Percentiles rank a stretch among this genome's conserved stretches.
Evolutionary conservation across 2,888 invertebrate species (phyloP).

Genomic region (Callimorpha dominula): DNA sequence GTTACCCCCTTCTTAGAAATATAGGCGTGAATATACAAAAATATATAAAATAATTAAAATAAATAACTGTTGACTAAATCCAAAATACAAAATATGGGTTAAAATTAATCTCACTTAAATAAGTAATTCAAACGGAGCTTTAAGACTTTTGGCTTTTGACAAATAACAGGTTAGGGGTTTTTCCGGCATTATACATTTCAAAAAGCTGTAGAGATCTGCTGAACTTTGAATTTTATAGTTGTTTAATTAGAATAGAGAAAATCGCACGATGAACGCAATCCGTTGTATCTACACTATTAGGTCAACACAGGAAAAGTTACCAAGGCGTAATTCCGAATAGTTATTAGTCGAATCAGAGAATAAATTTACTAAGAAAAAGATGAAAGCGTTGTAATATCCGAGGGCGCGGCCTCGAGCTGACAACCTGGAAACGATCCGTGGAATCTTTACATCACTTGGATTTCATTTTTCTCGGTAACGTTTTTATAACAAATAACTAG

Average conservation of each 20-base stretch:
- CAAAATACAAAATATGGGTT: no score
- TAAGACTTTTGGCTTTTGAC: no score
- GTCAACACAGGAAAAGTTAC: not conserved
- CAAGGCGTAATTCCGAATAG: conserved; percentile 15
- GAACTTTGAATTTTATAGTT: not conserved
- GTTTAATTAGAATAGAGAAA: not conserved
- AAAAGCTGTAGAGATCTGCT: not conserved
- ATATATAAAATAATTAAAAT: no score
- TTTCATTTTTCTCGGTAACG: conserved; percentile 28
- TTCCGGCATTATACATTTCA: no score
- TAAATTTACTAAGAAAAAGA: conserved; percentile 30
- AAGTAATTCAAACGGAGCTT: no score
- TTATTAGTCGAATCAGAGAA: conserved; percentile 20
- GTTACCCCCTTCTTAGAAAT: no score
- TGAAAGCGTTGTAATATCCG: conserved; percentile 36
- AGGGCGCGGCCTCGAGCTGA: conserved; percentile 17
- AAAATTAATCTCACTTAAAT: no score
- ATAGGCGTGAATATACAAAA: no score
- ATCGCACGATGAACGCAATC: not conserved
- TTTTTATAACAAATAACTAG: conserved; percentile 25
- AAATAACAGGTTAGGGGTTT: no score
- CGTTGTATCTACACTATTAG: not conserved
- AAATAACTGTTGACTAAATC: no score
- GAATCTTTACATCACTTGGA: conserved; percentile 25
- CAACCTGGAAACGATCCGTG: conserved; percentile 39